Percentiles rank a stretch among this genome's conserved stretches.
phyloP scores from a whole-genome alignment of 2,888 invertebrate genomes.

The Abrostola tripartita region DNA sequence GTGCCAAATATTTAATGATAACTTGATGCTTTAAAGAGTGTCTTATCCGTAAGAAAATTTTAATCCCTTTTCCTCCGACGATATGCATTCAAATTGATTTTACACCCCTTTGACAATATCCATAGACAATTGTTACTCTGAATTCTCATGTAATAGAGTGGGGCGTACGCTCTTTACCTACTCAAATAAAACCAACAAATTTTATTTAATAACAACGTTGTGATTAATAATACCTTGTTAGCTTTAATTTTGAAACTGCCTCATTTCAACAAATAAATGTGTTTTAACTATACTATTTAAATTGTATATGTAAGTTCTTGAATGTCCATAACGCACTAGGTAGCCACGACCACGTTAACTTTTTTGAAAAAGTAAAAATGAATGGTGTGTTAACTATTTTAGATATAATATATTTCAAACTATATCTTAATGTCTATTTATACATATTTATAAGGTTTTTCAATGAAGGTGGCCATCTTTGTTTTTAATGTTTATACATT shows the following conservation, averaged over 20 bases:
- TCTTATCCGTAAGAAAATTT: no score
- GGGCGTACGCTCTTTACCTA: not conserved
- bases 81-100: no score
- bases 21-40: no score
- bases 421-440: not conserved
- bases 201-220: not conserved
- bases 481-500: not conserved
- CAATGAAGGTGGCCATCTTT: not conserved
- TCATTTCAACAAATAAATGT: not conserved
- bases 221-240: not conserved
- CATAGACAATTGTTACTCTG: no score
- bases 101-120: no score
- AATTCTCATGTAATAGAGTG: not conserved
- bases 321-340: not conserved
- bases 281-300: not conserved
- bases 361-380: not conserved
- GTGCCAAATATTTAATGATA: not conserved
- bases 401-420: not conserved
- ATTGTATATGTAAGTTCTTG: not conserved
- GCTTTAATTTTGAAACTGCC: not conserved
- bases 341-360: not conserved
- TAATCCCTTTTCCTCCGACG: no score
- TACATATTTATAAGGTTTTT: conserved; percentile 2
- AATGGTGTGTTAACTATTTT: conserved; percentile 1
- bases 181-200: no score